A percentile compares a stretch with the other conserved stretches of the same genome.
phyloP scores from a whole-genome alignment of 2,888 invertebrate species.

The Odontocerum albicorne region DNA sequence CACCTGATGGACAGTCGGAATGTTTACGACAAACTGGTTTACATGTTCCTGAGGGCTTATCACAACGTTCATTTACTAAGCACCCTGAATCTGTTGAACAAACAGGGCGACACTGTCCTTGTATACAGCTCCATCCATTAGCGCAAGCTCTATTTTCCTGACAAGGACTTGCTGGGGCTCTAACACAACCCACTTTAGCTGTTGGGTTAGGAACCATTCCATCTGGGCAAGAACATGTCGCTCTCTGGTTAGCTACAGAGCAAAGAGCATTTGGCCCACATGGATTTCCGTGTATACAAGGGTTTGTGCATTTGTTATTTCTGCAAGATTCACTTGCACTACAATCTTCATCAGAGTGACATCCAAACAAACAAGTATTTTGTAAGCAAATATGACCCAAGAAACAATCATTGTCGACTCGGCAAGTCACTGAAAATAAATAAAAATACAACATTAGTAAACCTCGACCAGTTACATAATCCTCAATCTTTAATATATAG shows the following conservation, averaged over 20 bases:
- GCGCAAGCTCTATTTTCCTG: conserved; percentile 75
- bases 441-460: not conserved
- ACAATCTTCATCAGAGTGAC: conserved; percentile 85
- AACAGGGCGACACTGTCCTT: conserved; percentile 72
- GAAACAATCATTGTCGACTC: conserved; percentile 91
- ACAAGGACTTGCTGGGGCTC: conserved; percentile 77
- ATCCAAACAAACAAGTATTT: conserved; percentile 85
- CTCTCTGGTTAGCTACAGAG: conserved; percentile 77
- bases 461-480: too few relatives aligned
- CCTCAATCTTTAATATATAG: conserved; percentile 3
- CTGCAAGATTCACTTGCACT: conserved; percentile 81
- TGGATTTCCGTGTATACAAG: conserved; percentile 69
- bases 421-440: conserved; percentile 70
- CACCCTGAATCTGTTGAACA: conserved; percentile 78
- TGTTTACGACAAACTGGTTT: conserved; percentile 82
- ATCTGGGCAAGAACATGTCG: conserved; percentile 76
- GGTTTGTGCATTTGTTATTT: conserved; percentile 78
- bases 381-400: conserved; percentile 85
- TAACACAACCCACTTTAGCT: conserved; percentile 83
- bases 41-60: conserved; percentile 66
- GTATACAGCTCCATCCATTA: conserved; percentile 71
- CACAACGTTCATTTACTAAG: conserved; percentile 79
- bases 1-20: conserved; percentile 83
- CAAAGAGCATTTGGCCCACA: conserved; percentile 87
- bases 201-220: conserved; percentile 86